phyloP scores from a whole-genome alignment of 2,797 vertebrate species.

The Enteromius unitaeniatus region DNA sequence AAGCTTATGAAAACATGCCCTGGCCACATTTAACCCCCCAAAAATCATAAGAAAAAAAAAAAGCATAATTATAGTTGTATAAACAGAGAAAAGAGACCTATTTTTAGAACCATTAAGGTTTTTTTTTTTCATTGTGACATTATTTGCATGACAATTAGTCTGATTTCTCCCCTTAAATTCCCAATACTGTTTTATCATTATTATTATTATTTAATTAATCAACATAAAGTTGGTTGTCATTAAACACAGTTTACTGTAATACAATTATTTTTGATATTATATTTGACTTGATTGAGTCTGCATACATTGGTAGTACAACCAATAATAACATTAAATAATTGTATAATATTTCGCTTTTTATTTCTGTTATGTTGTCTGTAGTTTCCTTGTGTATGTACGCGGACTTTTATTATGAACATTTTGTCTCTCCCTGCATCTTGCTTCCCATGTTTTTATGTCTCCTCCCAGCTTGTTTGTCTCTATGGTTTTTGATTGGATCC shows the following conservation, averaged over 20 bases:
- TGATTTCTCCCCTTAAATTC: neutral
- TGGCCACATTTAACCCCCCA: conserved; percentile 47
- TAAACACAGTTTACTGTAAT: neutral
- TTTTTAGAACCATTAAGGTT: neutral
- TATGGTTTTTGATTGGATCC: too few species aligned
- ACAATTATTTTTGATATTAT: neutral
- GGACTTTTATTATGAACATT: too few species aligned
- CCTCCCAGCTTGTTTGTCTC: too few species aligned
- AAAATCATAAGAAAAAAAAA: neutral
- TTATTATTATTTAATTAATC: neutral
- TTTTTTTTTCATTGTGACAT: neutral
- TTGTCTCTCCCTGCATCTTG: too few species aligned
- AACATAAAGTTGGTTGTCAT: neutral
- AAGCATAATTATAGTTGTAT: neutral
- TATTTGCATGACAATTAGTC: neutral
- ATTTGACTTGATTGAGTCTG: neutral
- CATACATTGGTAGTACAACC: neutral
- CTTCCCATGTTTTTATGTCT: too few species aligned
- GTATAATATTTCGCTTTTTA: neutral
- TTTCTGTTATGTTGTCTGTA: neutral
- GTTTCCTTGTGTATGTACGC: too few species aligned
- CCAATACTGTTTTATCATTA: neutral
- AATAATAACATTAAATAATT: neutral
- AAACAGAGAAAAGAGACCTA: neutral
- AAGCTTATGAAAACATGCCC: conserved; percentile 57